Base-by-base conservation (phyloP, 2,888 invertebrate species). In the Nasonovia ribisnigri region DNA sequence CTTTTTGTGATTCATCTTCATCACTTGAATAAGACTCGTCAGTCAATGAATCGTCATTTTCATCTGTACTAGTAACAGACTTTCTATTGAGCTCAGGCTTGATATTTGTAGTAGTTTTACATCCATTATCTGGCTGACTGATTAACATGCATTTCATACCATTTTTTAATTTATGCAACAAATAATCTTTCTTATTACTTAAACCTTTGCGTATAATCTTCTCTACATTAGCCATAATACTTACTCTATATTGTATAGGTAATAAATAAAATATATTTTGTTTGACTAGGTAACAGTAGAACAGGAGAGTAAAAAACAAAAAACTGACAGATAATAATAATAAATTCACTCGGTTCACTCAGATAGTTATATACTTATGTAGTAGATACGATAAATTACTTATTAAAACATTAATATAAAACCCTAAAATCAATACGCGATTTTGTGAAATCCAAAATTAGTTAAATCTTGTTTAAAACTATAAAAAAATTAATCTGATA, bases 61-160 rank as follows among this genome's bases (percentile, higher is more conserved):
- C 89, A 57, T 51, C 16, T 6, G 43, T 88, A 46, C 16, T 36
- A 5, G 36, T 16, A 67, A 42, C 60, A n/a, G 92, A 54, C 4
- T 1, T 6, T 57, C 16, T 36, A 86, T 1, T 57, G 29, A 51
- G 6, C 51, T 51, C n/a, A 42, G 10, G 48, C 36, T 60, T 60
- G 4, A 36, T 46, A 43, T 24, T n/a, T 42, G 46, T 29, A n/a
- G 3, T 26, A 11, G 24, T 84, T 48, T 89, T 84, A 77, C 16
- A 46, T 57, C 67, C 86, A 46, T 84, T n/a, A 42, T 90, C 86
- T 11, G 84, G 84, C 29, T 90, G 84, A 86, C 90, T 89, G 26
- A 93, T 86, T 29, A 93, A 60, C 29, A 93, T 42, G 51, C 93
- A 93, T 87, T 86, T 90, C 93, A 93, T 90, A 43, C 93, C 93